Conservation (phyloP, 2,888 invertebrate species). For the Lasioglossum vierecki region DNA sequence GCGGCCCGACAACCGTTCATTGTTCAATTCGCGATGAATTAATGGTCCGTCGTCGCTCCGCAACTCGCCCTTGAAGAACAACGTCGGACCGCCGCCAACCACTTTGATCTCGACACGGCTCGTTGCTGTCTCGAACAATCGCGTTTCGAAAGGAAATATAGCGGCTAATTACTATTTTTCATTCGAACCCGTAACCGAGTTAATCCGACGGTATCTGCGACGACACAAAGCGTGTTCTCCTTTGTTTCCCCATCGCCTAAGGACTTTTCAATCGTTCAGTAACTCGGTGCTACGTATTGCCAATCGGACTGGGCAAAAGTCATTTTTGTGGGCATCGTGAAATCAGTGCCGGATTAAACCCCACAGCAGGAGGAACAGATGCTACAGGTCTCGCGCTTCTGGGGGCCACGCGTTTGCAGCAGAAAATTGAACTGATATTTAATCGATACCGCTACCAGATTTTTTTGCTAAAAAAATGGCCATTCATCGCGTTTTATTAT, state of each 20-base stretch:
- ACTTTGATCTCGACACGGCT: conserved; percentile 44
- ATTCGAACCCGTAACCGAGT: conserved; percentile 17
- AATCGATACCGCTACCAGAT: no score
- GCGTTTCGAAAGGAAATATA: conserved; percentile 5
- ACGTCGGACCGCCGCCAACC: background rate
- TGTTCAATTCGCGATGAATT: conserved; percentile 44
- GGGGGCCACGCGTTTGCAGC: no score
- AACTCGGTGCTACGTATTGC: background rate
- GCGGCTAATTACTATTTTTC: conserved; percentile 18
- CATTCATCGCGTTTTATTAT: no score
- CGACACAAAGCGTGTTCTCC: background rate
- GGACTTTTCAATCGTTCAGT: background rate
- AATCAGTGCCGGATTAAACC: background rate
- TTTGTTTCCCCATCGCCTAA: conserved; percentile 6
- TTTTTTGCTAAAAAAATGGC: no score
- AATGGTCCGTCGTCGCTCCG: conserved; percentile 33
- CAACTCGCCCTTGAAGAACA: conserved; percentile 19
- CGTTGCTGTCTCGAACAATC: conserved; percentile 16
- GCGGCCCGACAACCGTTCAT: conserved; percentile 37
- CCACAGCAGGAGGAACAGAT: no score
- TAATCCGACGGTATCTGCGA: background rate
- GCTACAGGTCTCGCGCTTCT: no score
- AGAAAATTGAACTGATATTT: no score
- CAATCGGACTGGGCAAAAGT: background rate
- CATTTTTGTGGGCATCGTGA: background rate